Evolutionary conservation across 2,888 invertebrate species (phyloP).

Genomic region (Apoda limacodes): DNA sequence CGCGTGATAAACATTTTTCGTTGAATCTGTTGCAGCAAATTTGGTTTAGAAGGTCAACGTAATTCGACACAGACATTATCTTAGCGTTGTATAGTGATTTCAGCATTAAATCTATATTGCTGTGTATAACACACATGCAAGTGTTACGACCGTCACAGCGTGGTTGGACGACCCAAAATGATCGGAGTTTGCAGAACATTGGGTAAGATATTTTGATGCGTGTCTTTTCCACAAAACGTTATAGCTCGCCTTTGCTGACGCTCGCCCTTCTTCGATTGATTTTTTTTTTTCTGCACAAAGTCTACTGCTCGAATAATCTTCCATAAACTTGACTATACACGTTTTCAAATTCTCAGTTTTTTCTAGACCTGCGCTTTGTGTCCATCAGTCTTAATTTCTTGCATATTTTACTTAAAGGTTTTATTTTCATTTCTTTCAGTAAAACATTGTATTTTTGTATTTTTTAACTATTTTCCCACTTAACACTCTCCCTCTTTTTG

Average conservation of each 20-base stretch:
- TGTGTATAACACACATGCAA: no score
- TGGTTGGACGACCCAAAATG: slow-evolving; percentile 11
- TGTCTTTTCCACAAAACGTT: slow-evolving; percentile 9
- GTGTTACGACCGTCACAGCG: no score
- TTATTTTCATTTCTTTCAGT: slow-evolving; percentile 11
- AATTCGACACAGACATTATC: slow-evolving; percentile 10
- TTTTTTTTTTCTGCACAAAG: slow-evolving; percentile 12
- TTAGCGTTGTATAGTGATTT: slow-evolving; percentile 11
- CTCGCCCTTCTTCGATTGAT: slow-evolving; percentile 8
- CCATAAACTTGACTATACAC: slow-evolving; percentile 5
- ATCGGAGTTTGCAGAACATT: slow-evolving; percentile 10
- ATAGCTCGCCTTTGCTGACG: slow-evolving; percentile 14
- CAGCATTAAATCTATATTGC: slow-evolving; percentile 13
- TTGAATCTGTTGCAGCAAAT: slow-evolving; percentile 5
- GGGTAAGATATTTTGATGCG: slow-evolving; percentile 7
- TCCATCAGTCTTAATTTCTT: slow-evolving; percentile 8
- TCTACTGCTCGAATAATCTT: slow-evolving; percentile 12
- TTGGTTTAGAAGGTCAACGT: slow-evolving; percentile 11
- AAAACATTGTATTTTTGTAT: slow-evolving; percentile 10
- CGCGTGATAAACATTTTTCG: no score
- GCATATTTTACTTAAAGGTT: slow-evolving; percentile 12
- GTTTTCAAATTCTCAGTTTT: slow-evolving; percentile 6
- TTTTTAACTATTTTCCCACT: slow-evolving; percentile 10
- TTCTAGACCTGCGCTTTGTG: slow-evolving; percentile 6
- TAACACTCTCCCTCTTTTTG: slow-evolving; percentile 11